Conservation (phyloP, 2,797 vertebrate species). For the Chanos chanos region DNA sequence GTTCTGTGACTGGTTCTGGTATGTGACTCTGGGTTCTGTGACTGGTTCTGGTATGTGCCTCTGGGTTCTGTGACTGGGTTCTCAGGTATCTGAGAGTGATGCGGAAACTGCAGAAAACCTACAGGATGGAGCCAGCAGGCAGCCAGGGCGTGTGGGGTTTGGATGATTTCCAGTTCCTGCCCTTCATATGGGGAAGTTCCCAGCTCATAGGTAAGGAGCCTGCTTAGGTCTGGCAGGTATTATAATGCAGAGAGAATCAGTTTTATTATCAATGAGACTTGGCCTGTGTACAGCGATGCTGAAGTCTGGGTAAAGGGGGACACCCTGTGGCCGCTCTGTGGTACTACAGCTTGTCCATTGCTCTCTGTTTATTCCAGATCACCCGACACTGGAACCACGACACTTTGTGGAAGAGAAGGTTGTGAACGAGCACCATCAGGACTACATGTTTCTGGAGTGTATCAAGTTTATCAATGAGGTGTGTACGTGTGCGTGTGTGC, state of each 20-base stretch:
- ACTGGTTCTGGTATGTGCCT: no score
- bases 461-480: slow-evolving; percentile 98
- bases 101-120: slow-evolving; percentile 92
- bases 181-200: slow-evolving; percentile 96
- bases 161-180: slow-evolving; percentile 96
- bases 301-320: slow-evolving; percentile 6
- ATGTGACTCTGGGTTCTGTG: no score
- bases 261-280: background rate
- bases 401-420: slow-evolving; percentile 93
- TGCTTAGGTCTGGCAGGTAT: background rate
- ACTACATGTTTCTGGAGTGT: slow-evolving; percentile 96
- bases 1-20: no score
- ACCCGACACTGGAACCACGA: slow-evolving; percentile 84
- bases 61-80: background rate
- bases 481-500: slow-evolving; percentile 39
- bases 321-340: slow-evolving; percentile 35
- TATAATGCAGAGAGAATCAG: background rate
- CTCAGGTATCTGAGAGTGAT: slow-evolving; percentile 88
- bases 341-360: background rate
- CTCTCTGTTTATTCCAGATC: slow-evolving; percentile 66
- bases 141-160: slow-evolving; percentile 98
- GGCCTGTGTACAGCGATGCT: no score
- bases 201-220: slow-evolving; percentile 85
- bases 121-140: slow-evolving; percentile 97
- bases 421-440: slow-evolving; percentile 88